Conservation (phyloP, 2,113 vertebrate genomes). For the Mellivora capensis region DNA sequence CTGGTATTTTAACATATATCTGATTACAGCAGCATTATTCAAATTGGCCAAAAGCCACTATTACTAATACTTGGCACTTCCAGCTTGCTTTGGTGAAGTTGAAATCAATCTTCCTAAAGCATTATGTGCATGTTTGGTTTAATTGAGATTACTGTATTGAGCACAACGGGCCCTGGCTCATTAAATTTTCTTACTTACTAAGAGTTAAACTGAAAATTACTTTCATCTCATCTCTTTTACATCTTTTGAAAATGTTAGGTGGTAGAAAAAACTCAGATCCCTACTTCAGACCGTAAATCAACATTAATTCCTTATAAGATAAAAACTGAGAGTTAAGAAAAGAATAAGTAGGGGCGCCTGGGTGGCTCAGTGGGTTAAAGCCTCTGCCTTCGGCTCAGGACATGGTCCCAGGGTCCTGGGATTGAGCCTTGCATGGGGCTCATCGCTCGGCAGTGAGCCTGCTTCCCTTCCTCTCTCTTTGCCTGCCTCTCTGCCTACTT, state of each 20-base stretch:
- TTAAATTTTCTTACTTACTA: slow-evolving; percentile 19
- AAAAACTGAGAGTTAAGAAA: not conserved
- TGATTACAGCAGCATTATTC: not conserved
- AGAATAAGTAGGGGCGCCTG: not conserved
- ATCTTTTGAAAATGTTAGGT: not conserved
- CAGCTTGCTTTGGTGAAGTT: not conserved
- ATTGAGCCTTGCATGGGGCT: too few relatives aligned
- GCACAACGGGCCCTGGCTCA: not conserved
- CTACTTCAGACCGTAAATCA: not conserved
- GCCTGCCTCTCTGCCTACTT: too few relatives aligned
- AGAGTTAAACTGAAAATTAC: not conserved
- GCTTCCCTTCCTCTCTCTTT: too few relatives aligned
- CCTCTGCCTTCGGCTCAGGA: too few relatives aligned
- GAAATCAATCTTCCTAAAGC: not conserved
- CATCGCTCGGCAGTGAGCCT: too few relatives aligned
- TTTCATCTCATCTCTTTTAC: not conserved
- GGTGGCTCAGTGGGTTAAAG: too few relatives aligned
- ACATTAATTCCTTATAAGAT: not conserved
- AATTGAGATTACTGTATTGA: slow-evolving; percentile 2
- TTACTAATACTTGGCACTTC: not conserved
- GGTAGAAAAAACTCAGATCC: not conserved
- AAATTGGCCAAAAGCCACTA: not conserved
- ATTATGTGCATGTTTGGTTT: not conserved
- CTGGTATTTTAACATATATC: not conserved
- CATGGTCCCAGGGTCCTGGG: too few relatives aligned